phyloP scores from a whole-genome alignment of 2,888 invertebrate genomes.

The Allygus modestus region DNA sequence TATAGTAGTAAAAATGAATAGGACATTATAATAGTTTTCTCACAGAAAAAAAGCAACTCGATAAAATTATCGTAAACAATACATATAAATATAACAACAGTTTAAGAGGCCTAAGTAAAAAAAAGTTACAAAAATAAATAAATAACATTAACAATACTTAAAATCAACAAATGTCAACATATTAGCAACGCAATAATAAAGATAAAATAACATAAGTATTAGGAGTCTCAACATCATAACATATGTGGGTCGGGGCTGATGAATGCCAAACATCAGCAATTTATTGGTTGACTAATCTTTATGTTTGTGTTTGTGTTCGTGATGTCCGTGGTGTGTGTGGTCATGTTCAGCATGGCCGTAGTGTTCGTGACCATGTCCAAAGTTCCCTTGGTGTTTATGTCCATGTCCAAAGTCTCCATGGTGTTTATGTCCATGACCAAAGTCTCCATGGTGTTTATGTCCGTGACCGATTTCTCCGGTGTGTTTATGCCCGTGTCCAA shows the following conservation, averaged over 20 bases:
- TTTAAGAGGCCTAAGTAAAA: no score
- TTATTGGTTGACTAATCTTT: not conserved
- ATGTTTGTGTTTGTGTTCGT: conserved; percentile 8
- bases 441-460: conserved; percentile 35
- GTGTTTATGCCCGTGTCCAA: conserved; percentile 28
- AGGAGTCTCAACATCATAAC: no score
- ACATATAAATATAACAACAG: no score
- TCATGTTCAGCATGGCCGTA: conserved; percentile 38
- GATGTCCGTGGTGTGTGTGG: conserved; percentile 25
- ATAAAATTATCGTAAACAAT: no score
- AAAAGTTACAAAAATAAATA: no score
- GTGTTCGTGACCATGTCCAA: conserved; percentile 32
- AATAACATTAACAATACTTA: no score
- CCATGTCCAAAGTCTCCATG: conserved; percentile 42
- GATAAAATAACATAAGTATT: no score
- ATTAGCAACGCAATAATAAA: no score
- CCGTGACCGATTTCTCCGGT: conserved; percentile 31
- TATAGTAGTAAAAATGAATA: no score
- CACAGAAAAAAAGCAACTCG: no score
- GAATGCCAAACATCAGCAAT: not conserved
- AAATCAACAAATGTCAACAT: no score
- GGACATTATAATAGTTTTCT: no score
- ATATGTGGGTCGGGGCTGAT: not conserved
- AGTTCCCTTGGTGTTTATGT: conserved; percentile 25
- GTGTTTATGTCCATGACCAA: conserved; percentile 25